Base-by-base conservation (phyloP, 2,888 invertebrate species). In the Acrobasis repandana region DNA sequence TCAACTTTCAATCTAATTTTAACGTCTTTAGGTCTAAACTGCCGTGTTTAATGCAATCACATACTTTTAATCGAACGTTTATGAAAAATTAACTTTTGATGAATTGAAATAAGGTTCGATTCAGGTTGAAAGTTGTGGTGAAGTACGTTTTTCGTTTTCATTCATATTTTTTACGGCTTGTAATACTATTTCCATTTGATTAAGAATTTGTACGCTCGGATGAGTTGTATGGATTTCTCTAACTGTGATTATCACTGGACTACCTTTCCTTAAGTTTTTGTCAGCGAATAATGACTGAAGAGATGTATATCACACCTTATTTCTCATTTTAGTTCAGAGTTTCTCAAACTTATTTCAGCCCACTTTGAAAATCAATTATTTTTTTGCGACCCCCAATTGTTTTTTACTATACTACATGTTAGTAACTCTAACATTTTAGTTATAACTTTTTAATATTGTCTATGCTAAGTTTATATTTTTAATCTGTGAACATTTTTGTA, bases 181-280 rank as follows among this genome's bases (percentile, higher is more conserved):
- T 52, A 14, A n/a, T n/a, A 50, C 6, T 34, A 16, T 38, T 36
- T 43, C 43, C 14, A 18, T 14, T 38, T 43, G 11, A 54, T 54
- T 54, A 38, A 38, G 38, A 43, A 54, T 54, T 54, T 54, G 10
- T 36, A 14, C 54, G 54, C 54, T 43, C 16, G 18, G 18, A 38
- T 54, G 36, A 43, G 38, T 38, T 14, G 43, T n/a, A 43, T 43
- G n/a, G 3, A 3, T 11, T 38, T 38, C 10, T 38, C 11, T 38
- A 38, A 1, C 1, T 11, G 10, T 36, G 36, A 36, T 36, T 36
- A 9, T 36, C 9, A 3, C 11, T 36, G 36, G 36, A 36, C n/a
- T n/a, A n/a, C n/a, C n/a, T n/a, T n/a, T n/a, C n/a, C 36, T 9
- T 11, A 9, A 9, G 36, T 36, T 36, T 9, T 36, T 36, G 36